Percentiles rank a stretch among this genome's conserved stretches.
These are phyloP conservation scores for Daphoenositta chrysoptera DNA, from an alignment of 2,113 vertebrate species.

Conservation along the genomic window DNA sequence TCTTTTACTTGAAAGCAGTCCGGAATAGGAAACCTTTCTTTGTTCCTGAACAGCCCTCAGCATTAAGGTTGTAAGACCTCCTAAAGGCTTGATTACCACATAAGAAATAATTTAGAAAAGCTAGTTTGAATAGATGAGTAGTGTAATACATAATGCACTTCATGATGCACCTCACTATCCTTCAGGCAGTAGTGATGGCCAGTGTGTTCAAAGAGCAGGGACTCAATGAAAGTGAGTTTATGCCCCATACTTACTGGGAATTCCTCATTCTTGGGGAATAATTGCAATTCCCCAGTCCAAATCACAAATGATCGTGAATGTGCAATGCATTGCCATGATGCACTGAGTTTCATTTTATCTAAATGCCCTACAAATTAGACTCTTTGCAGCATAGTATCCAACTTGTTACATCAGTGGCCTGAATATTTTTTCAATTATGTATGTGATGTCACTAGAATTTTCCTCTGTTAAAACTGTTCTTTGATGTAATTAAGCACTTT, in stretches of 20 bases:
- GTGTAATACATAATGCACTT: neutral
- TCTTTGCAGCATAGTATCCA: neutral
- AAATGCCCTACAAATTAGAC: neutral
- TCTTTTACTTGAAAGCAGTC: neutral
- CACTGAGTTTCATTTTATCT: neutral
- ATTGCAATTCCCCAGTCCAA: neutral
- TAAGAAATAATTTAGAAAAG: neutral
- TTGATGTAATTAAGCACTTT: neutral
- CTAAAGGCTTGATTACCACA: neutral
- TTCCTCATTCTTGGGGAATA: neutral
- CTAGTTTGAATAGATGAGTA: neutral
- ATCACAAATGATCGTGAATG: fast-evolving
- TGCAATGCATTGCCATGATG: fast-evolving
- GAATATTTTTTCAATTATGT: neutral
- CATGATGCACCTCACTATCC: neutral
- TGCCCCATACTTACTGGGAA: neutral
- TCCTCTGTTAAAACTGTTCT: neutral
- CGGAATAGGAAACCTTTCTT: neutral
- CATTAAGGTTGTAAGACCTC: neutral
- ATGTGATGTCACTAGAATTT: neutral
- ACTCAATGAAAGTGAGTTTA: neutral
- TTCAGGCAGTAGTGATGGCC: fast-evolving
- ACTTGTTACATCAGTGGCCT: neutral
- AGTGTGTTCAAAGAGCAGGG: neutral
- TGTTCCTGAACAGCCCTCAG: neutral